Evolutionary conservation across 2,888 invertebrate species (phyloP).

Genomic region (Metellina segmentata): DNA sequence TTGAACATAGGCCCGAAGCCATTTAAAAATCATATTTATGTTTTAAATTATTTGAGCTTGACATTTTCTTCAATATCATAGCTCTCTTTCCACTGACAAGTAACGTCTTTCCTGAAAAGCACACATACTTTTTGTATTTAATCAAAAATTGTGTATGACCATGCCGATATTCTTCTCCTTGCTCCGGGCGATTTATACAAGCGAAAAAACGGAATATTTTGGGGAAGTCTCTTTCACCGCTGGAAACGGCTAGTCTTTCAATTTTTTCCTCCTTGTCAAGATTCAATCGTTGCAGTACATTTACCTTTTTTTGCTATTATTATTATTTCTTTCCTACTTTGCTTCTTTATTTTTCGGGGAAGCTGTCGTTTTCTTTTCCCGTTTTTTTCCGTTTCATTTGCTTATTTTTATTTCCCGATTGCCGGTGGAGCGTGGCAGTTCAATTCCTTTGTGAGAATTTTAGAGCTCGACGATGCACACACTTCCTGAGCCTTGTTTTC

Average conservation of each 20-base stretch:
- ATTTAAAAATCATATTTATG: neutral
- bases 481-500: slow-evolving; percentile 40
- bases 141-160: slow-evolving; percentile 54
- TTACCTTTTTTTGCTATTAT: slow-evolving; percentile 28
- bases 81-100: slow-evolving; percentile 14
- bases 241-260: slow-evolving; percentile 43
- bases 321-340: neutral
- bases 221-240: slow-evolving; percentile 35
- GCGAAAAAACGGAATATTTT: slow-evolving; percentile 58
- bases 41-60: slow-evolving; percentile 20
- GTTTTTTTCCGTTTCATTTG: slow-evolving; percentile 24
- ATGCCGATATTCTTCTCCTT: neutral
- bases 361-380: slow-evolving; percentile 4
- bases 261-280: slow-evolving; percentile 49
- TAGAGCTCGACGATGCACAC: slow-evolving; percentile 35
- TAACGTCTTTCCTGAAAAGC: neutral
- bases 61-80: neutral
- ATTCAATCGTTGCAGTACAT: slow-evolving; percentile 60
- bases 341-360: neutral
- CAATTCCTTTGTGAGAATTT: slow-evolving; percentile 38
- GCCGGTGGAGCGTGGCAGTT: slow-evolving; percentile 21
- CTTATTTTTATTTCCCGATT: slow-evolving; percentile 7
- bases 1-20: neutral
- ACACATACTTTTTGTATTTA: slow-evolving; percentile 26
- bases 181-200: slow-evolving; percentile 48